These are phyloP conservation scores for Deilephila porcellus DNA, from an alignment of 2,888 invertebrate species.

Conservation along the genomic window DNA sequence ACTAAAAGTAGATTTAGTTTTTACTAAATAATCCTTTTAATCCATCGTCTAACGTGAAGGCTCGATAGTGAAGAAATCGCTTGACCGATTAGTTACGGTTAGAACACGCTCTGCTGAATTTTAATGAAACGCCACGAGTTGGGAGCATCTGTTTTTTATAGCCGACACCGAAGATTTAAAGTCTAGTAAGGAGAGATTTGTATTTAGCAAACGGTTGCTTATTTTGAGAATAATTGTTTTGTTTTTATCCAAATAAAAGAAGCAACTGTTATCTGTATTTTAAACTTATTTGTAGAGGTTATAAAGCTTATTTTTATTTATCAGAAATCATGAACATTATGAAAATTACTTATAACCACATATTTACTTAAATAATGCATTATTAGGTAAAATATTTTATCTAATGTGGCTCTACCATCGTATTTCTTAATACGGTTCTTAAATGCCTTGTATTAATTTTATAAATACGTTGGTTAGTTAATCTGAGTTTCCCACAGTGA, in stretches of 20 bases:
- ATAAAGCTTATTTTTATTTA: background rate
- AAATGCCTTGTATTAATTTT: background rate
- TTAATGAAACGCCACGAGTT: constrained; percentile 31
- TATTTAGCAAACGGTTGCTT: background rate
- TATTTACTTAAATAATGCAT: background rate
- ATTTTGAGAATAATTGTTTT: background rate
- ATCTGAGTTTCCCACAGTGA: constrained; percentile 29
- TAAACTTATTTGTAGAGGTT: too few species aligned
- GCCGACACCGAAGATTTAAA: constrained; percentile 1
- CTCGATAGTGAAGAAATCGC: constrained; percentile 29
- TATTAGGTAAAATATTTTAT: background rate
- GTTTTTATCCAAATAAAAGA: background rate
- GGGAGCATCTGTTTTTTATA: constrained; percentile 10
- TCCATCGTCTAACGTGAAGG: constrained; percentile 5
- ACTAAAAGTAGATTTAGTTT: background rate
- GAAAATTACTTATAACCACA: background rate
- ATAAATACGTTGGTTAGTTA: background rate
- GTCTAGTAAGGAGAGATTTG: constrained; percentile 6
- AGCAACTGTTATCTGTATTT: background rate
- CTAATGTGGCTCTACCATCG: background rate
- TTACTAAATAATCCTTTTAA: background rate
- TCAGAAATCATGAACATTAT: background rate
- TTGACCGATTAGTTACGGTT: constrained; percentile 43
- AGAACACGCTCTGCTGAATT: constrained; percentile 37
- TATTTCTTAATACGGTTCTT: background rate